Conservation (phyloP, 2,888 invertebrate species). For the Eupithecia tripunctaria region DNA sequence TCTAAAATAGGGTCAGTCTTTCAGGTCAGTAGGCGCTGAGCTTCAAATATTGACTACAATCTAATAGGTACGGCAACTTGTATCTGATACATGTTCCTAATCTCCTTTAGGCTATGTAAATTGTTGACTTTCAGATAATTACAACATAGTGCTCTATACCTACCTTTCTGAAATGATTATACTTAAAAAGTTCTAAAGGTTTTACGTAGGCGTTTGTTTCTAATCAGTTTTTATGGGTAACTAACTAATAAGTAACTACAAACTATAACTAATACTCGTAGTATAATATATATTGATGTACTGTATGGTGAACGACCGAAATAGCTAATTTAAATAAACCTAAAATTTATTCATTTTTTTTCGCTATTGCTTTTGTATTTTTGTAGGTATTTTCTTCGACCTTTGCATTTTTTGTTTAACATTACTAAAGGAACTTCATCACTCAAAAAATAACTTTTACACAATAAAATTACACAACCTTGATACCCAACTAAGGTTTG, state of each 20-base stretch:
- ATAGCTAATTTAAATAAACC: too few relatives aligned
- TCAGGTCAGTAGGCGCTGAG: slow-evolving; percentile 48
- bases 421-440: slow-evolving; percentile 5
- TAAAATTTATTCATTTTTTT: neutral
- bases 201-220: neutral
- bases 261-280: too few relatives aligned
- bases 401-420: neutral
- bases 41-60: slow-evolving; percentile 32
- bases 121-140: neutral
- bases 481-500: neutral
- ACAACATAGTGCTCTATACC: too few relatives aligned
- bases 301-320: too few relatives aligned
- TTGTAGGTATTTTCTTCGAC: neutral
- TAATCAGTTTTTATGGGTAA: too few relatives aligned
- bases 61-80: slow-evolving; percentile 23
- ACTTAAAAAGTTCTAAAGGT: too few relatives aligned
- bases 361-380: neutral
- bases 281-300: too few relatives aligned
- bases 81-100: slow-evolving; percentile 46
- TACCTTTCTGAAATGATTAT: too few relatives aligned
- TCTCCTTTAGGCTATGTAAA: slow-evolving; percentile 43
- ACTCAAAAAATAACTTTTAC: neutral
- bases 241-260: too few relatives aligned
- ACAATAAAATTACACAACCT: neutral
- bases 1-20: slow-evolving; percentile 45